Evolutionary conservation across 2,113 vertebrate genomes (phyloP).

Genomic region (Barbus barbus): DNA sequence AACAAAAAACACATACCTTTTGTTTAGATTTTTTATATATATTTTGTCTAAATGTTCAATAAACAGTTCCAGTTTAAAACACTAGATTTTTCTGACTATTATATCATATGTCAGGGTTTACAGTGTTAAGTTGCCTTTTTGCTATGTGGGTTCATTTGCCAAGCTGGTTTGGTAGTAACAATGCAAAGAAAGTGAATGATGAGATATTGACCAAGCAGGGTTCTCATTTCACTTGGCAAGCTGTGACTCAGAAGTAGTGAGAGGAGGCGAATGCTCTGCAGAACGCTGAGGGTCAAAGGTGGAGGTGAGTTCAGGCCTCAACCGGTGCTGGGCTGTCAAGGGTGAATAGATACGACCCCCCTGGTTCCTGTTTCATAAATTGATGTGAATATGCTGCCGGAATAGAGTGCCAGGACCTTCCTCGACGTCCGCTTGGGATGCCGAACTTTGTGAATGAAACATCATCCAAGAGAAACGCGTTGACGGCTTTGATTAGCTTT

Average conservation of each 20-base stretch:
- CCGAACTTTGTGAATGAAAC: not conserved
- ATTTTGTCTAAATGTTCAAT: not conserved
- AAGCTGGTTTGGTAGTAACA: not conserved
- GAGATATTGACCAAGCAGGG: not conserved
- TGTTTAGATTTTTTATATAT: no score
- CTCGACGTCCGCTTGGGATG: not conserved
- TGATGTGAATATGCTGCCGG: slow-evolving; percentile 44
- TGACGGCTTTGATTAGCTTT: slow-evolving; percentile 12
- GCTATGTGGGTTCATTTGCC: no score
- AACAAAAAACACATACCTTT: not conserved
- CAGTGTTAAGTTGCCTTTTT: not conserved
- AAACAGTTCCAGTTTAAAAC: not conserved
- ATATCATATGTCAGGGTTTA: not conserved
- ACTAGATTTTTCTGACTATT: not conserved
- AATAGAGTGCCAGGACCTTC: slow-evolving; percentile 12
- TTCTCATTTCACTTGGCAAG: slow-evolving; percentile 8
- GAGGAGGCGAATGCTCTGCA: not conserved
- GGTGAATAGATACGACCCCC: slow-evolving; percentile 33
- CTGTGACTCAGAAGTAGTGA: not conserved
- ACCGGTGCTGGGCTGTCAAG: slow-evolving; percentile 20
- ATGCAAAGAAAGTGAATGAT: not conserved
- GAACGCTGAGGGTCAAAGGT: slow-evolving; percentile 9
- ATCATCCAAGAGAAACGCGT: not conserved
- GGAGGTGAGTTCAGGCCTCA: slow-evolving; percentile 41
- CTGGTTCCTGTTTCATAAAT: slow-evolving; percentile 39